Percentiles rank a stretch among this genome's conserved stretches.
Conservation (phyloP, 2,113 vertebrate genomes). For the Muscicapa adusta region DNA sequence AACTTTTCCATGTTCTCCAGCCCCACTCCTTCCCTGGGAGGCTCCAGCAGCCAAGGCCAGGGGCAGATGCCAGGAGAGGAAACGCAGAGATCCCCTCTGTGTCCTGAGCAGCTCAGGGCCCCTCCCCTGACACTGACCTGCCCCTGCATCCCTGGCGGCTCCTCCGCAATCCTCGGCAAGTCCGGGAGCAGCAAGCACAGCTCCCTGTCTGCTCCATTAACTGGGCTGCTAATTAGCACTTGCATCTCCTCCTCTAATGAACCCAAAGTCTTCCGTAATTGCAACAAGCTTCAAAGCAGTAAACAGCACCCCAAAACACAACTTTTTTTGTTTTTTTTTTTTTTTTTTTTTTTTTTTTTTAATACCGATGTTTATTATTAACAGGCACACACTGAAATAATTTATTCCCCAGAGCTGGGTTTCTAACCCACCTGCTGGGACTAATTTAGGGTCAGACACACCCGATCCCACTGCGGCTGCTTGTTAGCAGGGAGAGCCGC, state of each 20-base stretch:
- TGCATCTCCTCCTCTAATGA: not conserved
- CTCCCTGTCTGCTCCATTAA: not conserved
- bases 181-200: not conserved
- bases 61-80: not conserved
- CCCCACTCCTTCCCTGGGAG: not conserved
- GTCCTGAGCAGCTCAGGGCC: rapidly evolving
- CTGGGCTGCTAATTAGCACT: not conserved
- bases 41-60: rapidly evolving
- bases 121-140: not conserved
- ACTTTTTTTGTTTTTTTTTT: too few relatives aligned
- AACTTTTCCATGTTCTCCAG: not conserved
- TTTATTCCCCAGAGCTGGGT: rapidly evolving
- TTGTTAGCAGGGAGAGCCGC: rapidly evolving
- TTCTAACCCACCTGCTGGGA: not conserved
- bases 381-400: rapidly evolving
- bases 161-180: rapidly evolving
- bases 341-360: not conserved
- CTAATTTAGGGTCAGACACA: rapidly evolving
- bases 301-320: rapidly evolving
- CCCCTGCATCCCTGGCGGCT: rapidly evolving
- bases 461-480: not conserved
- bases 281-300: rapidly evolving
- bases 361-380: rapidly evolving
- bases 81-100: not conserved
- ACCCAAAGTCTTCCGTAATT: not conserved